phyloP scores from a whole-genome alignment of 2,888 invertebrate genomes.

The Ernsta delagoae region DNA sequence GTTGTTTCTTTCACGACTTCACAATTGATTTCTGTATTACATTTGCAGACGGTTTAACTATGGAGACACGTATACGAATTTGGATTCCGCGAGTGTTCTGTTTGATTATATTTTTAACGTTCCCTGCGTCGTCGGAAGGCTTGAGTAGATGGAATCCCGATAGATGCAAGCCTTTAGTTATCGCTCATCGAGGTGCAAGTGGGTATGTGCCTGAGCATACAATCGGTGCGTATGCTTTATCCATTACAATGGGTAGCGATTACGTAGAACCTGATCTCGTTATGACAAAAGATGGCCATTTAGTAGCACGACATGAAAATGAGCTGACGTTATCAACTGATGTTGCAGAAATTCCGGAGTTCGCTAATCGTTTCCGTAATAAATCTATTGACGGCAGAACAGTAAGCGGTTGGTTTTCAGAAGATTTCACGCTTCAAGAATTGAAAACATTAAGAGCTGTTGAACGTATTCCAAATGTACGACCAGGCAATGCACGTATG shows the following conservation, averaged over 20 bases:
- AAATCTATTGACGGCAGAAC: conserved; percentile 61
- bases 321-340: conserved; percentile 68
- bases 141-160: conserved; percentile 31
- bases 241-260: conserved; percentile 74
- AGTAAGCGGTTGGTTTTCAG: conserved; percentile 71
- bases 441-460: conserved; percentile 66
- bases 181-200: conserved; percentile 74
- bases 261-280: conserved; percentile 77
- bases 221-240: conserved; percentile 71
- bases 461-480: conserved; percentile 64
- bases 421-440: conserved; percentile 75
- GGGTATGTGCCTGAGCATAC: conserved; percentile 79
- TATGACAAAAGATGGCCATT: conserved; percentile 68
- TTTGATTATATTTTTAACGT: not conserved
- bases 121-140: not conserved
- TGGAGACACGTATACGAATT: conserved; percentile 16
- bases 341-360: conserved; percentile 61
- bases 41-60: conserved; percentile 12
- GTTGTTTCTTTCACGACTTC: not conserved
- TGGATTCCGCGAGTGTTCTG: not conserved
- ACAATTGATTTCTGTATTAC: conserved; percentile 15
- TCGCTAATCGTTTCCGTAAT: conserved; percentile 58
- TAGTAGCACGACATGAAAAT: conserved; percentile 74
- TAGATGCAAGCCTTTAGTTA: conserved; percentile 48
- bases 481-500: conserved; percentile 72